A percentile compares a stretch with the other conserved stretches of the same genome.
Evolutionary conservation across 2,888 invertebrate species (phyloP).

Genomic region (Chouioia cunea): DNA sequence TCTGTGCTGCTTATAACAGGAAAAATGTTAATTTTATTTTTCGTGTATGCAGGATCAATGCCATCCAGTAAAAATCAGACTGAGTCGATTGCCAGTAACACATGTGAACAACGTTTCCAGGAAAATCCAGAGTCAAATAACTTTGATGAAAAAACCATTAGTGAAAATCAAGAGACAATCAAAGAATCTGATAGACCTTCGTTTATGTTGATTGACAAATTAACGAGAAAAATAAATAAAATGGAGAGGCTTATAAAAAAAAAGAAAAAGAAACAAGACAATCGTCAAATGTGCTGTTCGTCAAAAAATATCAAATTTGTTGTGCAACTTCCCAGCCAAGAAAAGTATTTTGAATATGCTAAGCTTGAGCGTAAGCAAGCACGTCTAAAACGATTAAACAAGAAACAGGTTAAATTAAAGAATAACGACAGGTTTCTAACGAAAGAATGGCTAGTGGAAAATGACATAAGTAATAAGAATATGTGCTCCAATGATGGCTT

Average conservation of each 20-base stretch:
- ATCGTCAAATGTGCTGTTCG: constrained; percentile 17
- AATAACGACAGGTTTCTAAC: neutral
- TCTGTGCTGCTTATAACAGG: no score
- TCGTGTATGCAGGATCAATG: neutral
- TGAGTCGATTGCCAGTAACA: neutral
- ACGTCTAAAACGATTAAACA: constrained; percentile 5
- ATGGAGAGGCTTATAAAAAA: constrained; percentile 25
- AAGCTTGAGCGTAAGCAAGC: constrained; percentile 25
- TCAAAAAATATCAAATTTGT: constrained; percentile 44
- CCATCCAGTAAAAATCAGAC: neutral
- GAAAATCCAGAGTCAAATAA: no score
- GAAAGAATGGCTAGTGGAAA: constrained; percentile 37
- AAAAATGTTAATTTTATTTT: neutral
- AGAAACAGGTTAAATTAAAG: neutral
- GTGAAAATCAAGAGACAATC: constrained; percentile 16
- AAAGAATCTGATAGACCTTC: constrained; percentile 32
- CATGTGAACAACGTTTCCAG: no score
- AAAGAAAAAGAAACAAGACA: neutral
- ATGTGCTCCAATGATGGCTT: neutral
- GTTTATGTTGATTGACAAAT: constrained; percentile 33
- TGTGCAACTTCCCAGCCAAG: constrained; percentile 24
- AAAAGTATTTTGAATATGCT: constrained; percentile 17
- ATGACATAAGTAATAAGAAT: neutral
- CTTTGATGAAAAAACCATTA: neutral
- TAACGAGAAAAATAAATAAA: constrained; percentile 31